Evolutionary conservation across 2,888 invertebrate genomes (phyloP).

Genomic region (Aricia artaxerxes): DNA sequence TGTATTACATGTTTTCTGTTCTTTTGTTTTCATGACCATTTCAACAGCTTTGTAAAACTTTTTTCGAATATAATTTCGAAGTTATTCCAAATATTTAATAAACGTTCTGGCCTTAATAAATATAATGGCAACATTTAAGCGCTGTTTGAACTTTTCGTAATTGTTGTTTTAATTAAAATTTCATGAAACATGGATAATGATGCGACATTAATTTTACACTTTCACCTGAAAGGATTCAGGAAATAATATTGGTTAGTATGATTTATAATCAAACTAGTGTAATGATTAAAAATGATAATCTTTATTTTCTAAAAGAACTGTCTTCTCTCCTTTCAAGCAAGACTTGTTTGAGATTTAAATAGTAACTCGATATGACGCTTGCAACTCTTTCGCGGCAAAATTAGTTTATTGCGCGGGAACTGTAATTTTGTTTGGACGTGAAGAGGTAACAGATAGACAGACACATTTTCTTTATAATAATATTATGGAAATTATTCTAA

Average conservation of each 20-base stretch:
- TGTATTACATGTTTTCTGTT: background rate
- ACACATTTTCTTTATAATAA: too few relatives aligned
- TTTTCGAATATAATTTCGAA: background rate
- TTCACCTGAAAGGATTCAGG: background rate
- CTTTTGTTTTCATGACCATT: background rate
- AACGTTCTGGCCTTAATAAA: background rate
- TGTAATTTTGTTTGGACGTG: too few relatives aligned
- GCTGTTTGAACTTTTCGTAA: conserved; percentile 2
- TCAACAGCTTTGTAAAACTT: background rate
- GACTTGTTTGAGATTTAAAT: too few relatives aligned
- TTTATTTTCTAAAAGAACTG: too few relatives aligned
- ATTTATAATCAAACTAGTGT: too few relatives aligned
- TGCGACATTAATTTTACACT: background rate
- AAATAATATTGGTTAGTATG: background rate
- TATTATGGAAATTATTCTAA: too few relatives aligned
- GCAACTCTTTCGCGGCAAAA: too few relatives aligned
- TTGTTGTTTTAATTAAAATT: conserved; percentile 12
- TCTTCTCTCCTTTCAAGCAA: too few relatives aligned
- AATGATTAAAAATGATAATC: too few relatives aligned
- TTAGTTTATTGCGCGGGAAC: too few relatives aligned
- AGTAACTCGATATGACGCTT: too few relatives aligned
- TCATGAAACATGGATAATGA: background rate
- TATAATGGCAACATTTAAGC: background rate
- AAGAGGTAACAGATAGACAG: too few relatives aligned
- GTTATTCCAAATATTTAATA: background rate